Evolutionary conservation across 2,113 vertebrate species (phyloP).

Genomic region (Hepsetus odoe): DNA sequence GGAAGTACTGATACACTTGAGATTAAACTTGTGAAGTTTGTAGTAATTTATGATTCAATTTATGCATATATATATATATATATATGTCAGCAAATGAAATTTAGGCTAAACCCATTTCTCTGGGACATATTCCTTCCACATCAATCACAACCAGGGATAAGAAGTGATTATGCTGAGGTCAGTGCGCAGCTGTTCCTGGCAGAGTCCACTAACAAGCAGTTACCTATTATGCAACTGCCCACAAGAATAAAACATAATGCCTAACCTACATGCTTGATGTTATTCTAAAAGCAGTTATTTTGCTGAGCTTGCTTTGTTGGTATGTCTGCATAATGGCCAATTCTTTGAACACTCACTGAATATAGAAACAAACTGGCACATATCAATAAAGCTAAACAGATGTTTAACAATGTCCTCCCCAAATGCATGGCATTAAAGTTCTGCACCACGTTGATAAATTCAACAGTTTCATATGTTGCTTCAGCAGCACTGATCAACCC

Average conservation of each 20-base stretch:
- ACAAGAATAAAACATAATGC: not conserved
- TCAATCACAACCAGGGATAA: not conserved
- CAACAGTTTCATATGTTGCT: not conserved
- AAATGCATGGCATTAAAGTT: not conserved
- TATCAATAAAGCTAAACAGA: not conserved
- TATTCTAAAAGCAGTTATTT: not conserved
- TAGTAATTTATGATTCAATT: not conserved
- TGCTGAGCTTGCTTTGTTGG: not conserved
- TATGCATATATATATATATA: too few relatives aligned
- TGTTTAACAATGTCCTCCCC: not conserved
- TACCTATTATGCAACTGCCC: conserved; percentile 1
- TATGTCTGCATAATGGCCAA: not conserved
- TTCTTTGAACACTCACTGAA: not conserved
- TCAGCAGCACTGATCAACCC: not conserved
- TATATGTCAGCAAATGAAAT: not conserved
- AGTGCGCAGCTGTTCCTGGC: conserved; percentile 29
- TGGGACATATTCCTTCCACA: not conserved
- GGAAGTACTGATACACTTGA: not conserved
- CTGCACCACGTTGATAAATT: not conserved
- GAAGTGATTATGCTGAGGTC: not conserved
- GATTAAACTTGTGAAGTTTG: not conserved
- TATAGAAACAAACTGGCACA: not conserved
- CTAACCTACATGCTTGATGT: not conserved
- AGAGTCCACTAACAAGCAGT: not conserved
- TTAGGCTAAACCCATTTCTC: not conserved